Percentiles rank a stretch among this genome's conserved stretches.
Evolutionary conservation across 1,140 invertebrate species (phyloP).

Genomic region (Lordiphosa mommai): DNA sequence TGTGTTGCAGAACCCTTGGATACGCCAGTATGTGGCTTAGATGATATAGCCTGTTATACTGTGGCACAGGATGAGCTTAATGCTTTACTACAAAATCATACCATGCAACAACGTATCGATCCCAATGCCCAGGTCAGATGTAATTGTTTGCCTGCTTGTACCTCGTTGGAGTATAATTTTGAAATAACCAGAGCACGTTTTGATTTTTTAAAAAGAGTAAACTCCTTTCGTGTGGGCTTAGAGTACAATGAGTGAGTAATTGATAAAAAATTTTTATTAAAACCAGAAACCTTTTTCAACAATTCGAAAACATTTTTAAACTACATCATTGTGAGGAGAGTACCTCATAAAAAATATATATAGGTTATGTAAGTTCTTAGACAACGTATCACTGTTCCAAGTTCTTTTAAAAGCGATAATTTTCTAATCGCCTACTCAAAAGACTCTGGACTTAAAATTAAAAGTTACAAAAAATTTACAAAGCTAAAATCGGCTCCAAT

Average conservation of each 20-base stretch:
- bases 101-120: constrained; percentile 43
- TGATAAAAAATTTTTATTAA: too few species aligned
- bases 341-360: too few species aligned
- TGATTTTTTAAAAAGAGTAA: constrained; percentile 37
- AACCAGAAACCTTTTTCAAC: too few species aligned
- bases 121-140: constrained; percentile 74
- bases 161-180: constrained; percentile 84
- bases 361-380: too few species aligned
- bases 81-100: constrained; percentile 57
- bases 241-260: constrained; percentile 58
- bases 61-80: constrained; percentile 67
- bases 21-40: constrained; percentile 52
- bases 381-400: too few species aligned
- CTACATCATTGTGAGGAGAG: too few species aligned
- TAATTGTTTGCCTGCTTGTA: constrained; percentile 85
- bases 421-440: too few species aligned
- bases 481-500: too few species aligned
- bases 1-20: constrained; percentile 46
- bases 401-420: too few species aligned
- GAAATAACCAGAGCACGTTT: constrained; percentile 83
- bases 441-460: too few species aligned
- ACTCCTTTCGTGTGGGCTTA: constrained; percentile 55
- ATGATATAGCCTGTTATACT: constrained; percentile 63
- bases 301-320: not conserved
- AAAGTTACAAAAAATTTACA: too few species aligned